Base-by-base conservation (phyloP, 1,140 invertebrate genomes). In the Dendroctonus ponderosae region DNA sequence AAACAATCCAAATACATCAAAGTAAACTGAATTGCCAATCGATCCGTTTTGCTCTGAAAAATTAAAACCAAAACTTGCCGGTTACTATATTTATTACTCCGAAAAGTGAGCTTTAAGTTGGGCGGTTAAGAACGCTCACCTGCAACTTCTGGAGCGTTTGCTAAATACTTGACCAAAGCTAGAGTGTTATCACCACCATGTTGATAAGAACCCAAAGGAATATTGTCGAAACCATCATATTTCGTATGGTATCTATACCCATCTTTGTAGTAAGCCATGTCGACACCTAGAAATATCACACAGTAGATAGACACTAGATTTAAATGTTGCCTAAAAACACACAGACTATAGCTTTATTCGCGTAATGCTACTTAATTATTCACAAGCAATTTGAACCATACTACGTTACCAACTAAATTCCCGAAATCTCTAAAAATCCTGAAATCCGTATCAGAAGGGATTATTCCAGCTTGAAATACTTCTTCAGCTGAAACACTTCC, bases 191-290 rank as follows among this genome's bases (percentile, higher is more conserved):
- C 79, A 52, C 88, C 90, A 43, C 85, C 84, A 75, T 87, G 82
- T 75, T 92, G 90, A 68, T 90, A 82, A 39, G 85, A 85, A 5
- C 88, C 89, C 5, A 79, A 60, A 41, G 82, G 79, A 56, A 92
- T 84, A 14, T 83, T 79, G 11, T 84, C 78, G 37, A 87, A 83
- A 50, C 75, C 74, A 76, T 93, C 91, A 79, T 86, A 87, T 62
- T 84, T 84, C 3, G 91, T 93, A 79, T 93, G 91, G 77, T 93
- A 93, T 0, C 90, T 83, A 77, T 88, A 88, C n/a, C 90, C 90
- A 81, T 90, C 87, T 62, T 85, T 84, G 50, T 84, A 80, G 77
- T 90, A 91, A 6, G 90, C 91, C 79, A 92, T 86, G 78, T 92
- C 91, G 5, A 91, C 72, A 50, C 90, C 90, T 89, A 73, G n/a